Conservation (phyloP, 2,113 vertebrate species). For the Ptilonorhynchus violaceus region DNA sequence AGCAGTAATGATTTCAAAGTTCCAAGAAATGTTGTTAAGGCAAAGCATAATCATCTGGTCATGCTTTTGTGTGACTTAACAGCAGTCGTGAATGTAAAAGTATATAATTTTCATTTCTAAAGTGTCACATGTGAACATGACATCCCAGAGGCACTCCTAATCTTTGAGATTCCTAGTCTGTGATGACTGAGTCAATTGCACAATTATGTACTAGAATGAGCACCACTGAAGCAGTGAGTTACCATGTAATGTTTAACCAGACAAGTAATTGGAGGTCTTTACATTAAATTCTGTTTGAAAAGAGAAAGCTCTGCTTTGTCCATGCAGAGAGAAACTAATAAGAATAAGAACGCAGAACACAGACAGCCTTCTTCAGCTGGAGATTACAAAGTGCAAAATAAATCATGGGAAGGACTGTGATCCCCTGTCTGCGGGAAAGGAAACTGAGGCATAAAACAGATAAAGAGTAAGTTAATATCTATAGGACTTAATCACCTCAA, state of each 20-base stretch:
- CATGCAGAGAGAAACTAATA: not conserved
- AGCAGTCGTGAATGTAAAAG: not conserved
- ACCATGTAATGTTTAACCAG: not conserved
- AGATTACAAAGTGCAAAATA: not conserved
- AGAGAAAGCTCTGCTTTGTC: not conserved
- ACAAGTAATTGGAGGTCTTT: not conserved
- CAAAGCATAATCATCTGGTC: not conserved
- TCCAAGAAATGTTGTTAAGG: not conserved
- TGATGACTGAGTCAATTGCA: not conserved
- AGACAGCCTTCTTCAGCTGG: not conserved
- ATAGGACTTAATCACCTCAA: not conserved
- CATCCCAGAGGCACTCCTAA: not conserved
- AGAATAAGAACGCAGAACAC: not conserved
- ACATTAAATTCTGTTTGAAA: not conserved
- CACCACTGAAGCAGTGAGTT: constrained; percentile 2
- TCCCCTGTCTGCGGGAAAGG: not conserved
- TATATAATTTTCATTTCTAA: not conserved
- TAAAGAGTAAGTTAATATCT: not conserved
- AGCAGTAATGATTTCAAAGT: not conserved
- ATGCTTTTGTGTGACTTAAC: not conserved
- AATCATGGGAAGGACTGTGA: not conserved
- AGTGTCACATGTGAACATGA: not conserved
- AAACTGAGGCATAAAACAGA: not conserved
- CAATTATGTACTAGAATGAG: not conserved
- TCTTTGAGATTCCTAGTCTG: not conserved